Percentiles rank a stretch among this genome's conserved stretches.
Evolutionary conservation across 1,140 invertebrate species (phyloP).

Genomic region (Drosophila melanogaster): Release_6_plus_ISO1_MT NT_033779.5:13752001-13752500

Average conservation of each 20-base stretch:
- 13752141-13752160: no score
- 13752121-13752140: neutral
- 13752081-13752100: slow-evolving; percentile 1
- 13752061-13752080: neutral
- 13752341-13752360: slow-evolving; percentile 3
- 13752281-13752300: no score
- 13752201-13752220: neutral
- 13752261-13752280: neutral
- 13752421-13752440: slow-evolving; percentile 38
- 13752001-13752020: slow-evolving; percentile 72
- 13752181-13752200: neutral
- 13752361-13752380: slow-evolving; percentile 35
- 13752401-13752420: slow-evolving; percentile 29
- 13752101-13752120: slow-evolving; percentile 24
- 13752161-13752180: no score
- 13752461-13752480: slow-evolving; percentile 48
- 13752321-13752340: slow-evolving; percentile 11
- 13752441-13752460: slow-evolving; percentile 78
- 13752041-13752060: slow-evolving; percentile 53
- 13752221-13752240: neutral
- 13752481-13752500: slow-evolving; percentile 68
- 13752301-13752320: slow-evolving; percentile 7
- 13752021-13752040: slow-evolving; percentile 55
- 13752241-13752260: slow-evolving; percentile 5
- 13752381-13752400: slow-evolving; percentile 24